Percentiles rank a stretch among this genome's conserved stretches.
These are phyloP conservation scores for Cephalotes varians DNA, from an alignment of 2,888 invertebrate genomes.

Conservation along the genomic window DNA sequence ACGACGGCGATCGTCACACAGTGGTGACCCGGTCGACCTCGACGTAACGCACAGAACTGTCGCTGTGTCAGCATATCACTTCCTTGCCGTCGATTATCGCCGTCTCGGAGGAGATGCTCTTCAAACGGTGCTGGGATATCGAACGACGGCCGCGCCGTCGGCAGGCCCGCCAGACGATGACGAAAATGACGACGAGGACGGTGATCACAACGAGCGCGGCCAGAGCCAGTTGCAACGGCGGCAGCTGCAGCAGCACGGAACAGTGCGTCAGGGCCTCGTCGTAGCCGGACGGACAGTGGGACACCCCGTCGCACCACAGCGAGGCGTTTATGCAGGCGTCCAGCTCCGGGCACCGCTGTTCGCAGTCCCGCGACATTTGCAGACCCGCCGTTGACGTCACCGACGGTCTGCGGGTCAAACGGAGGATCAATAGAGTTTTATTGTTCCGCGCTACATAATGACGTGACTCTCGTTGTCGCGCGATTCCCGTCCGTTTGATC, in stretches of 20 bases:
- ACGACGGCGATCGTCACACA: conserved; percentile 89
- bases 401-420: conserved; percentile 76
- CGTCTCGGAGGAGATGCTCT: conserved; percentile 93
- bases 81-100: conserved; percentile 95
- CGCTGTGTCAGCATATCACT: conserved; percentile 98
- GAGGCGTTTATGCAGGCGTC: conserved; percentile 85
- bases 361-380: conserved; percentile 89
- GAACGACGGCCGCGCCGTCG: conserved; percentile 91
- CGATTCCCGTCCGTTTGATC: not conserved
- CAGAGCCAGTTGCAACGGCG: conserved; percentile 90
- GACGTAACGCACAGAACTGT: conserved; percentile 97
- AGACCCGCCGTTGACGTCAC: conserved; percentile 86
- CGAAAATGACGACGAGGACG: conserved; percentile 79
- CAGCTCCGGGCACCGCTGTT: conserved; percentile 84
- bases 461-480: not conserved
- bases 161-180: conserved; percentile 85
- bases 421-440: conserved; percentile 41
- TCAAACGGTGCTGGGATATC: conserved; percentile 92
- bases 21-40: conserved; percentile 96
- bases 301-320: conserved; percentile 86
- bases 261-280: conserved; percentile 93
- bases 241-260: conserved; percentile 91
- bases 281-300: conserved; percentile 86
- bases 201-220: conserved; percentile 85
- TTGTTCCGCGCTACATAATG: conserved; percentile 34